These are phyloP conservation scores for Rhamphomyia laevipes DNA, from an alignment of 2,888 invertebrate genomes.

Conservation along the genomic window DNA sequence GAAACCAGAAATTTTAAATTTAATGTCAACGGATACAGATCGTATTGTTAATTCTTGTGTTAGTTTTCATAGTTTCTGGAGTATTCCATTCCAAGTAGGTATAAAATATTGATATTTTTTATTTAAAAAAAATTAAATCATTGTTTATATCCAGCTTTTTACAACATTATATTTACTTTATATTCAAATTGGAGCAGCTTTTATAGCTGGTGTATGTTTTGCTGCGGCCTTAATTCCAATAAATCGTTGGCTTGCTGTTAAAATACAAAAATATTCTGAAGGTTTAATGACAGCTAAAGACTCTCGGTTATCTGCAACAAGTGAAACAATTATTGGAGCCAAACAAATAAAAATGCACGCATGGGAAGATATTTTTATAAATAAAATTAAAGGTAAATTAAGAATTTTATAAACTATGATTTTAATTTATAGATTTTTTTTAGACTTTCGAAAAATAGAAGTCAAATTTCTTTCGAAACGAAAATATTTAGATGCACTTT, in stretches of 20 bases:
- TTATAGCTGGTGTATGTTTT: constrained; percentile 80
- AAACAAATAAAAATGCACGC: constrained; percentile 83
- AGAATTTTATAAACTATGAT: background rate
- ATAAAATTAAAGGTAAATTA: constrained; percentile 51
- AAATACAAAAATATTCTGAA: constrained; percentile 74
- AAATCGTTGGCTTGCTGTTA: constrained; percentile 78
- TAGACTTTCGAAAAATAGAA: constrained; percentile 57
- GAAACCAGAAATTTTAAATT: constrained; percentile 85
- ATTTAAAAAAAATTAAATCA: background rate
- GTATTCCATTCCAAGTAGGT: constrained; percentile 50
- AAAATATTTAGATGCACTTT: constrained; percentile 93
- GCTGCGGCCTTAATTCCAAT: constrained; percentile 82
- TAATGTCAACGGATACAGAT: constrained; percentile 94
- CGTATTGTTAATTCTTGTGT: constrained; percentile 91
- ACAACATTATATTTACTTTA: constrained; percentile 76
- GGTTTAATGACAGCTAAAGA: constrained; percentile 90
- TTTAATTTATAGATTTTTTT: constrained; percentile 14
- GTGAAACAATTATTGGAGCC: constrained; percentile 79
- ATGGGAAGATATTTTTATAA: constrained; percentile 83
- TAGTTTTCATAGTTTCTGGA: constrained; percentile 95
- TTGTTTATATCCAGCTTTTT: constrained; percentile 47
- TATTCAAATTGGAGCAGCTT: constrained; percentile 79
- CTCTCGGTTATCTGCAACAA: constrained; percentile 70
- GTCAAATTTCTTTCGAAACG: constrained; percentile 66
- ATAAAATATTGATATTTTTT: background rate